These are phyloP conservation scores for Phyllostomus discolor DNA, from an alignment of 2,113 vertebrate species.

Conservation along the genomic window DNA sequence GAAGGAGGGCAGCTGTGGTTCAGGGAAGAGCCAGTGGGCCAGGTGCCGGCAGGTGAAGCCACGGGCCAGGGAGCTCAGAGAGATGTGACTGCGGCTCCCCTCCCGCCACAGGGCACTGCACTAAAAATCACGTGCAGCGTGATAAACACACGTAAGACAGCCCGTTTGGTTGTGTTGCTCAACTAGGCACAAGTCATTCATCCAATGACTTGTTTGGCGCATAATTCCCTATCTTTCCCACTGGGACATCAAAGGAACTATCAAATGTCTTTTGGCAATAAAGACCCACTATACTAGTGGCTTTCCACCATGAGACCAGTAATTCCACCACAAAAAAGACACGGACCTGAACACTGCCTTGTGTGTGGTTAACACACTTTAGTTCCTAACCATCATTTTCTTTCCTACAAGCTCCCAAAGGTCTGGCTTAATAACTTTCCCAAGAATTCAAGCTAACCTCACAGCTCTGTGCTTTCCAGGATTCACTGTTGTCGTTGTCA, in stretches of 20 bases:
- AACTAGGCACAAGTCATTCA: neutral
- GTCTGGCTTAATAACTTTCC: neutral
- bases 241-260: neutral
- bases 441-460: neutral
- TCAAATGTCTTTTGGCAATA: neutral
- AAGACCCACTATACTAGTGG: neutral
- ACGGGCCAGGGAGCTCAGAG: neutral
- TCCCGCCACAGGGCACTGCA: neutral
- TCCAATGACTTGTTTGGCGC: neutral
- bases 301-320: neutral
- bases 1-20: neutral
- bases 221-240: neutral
- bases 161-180: neutral
- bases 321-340: neutral
- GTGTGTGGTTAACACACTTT: neutral
- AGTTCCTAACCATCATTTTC: neutral
- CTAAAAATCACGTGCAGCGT: neutral
- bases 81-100: neutral
- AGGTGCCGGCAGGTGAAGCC: neutral
- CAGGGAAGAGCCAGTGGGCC: neutral
- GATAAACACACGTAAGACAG: neutral
- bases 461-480: neutral
- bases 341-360: neutral
- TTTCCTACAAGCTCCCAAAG: neutral
- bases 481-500: accelerated